Base-by-base conservation (phyloP, 2,888 invertebrate species). In the Anthoptus insignis region DNA sequence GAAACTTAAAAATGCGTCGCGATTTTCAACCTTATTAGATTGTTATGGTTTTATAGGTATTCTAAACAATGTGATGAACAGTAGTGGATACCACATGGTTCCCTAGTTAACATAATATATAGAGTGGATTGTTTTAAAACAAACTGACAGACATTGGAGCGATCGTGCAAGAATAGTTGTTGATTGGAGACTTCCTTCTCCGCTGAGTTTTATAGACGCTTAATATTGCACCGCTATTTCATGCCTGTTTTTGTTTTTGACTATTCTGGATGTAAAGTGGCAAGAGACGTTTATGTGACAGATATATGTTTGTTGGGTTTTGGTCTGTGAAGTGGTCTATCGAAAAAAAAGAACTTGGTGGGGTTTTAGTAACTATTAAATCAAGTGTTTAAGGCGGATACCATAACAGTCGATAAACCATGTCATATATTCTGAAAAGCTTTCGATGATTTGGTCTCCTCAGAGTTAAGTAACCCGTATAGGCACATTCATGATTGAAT, bases 81-180 rank as follows among this genome's bases (percentile, higher is more conserved):
- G 73, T 74, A 72, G 73, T 75, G 47, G 74, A 67, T 69, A 69
- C 80, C 84, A 86, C 80, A 84, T 83, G 84, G 82, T 81, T 80
- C 79, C 81, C 80, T 82, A 84, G 88, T 87, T 86, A 87, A 87
- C 86, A 80, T 86, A 89, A 88, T 87, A 88, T 84, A 86, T 84
- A 80, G 78, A 84, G 81, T 84, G 77, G 76, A 84, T 86, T 87
- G 88, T 85, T 88, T 86, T 81, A 79, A 82, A 80, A 79, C 78
- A 79, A 82, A 86, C 78, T 86, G 90, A 90, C 80, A 75, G 87
- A 85, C 82, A 80, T 83, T 76, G 72, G 76, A 76, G 75, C 79
- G 77, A 76, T 70, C n/a, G 13, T 39, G 42, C 32, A 49, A 34
- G 37, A 56, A n/a, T 45, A 16, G 34, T 29, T 56, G 61, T 61